Evolutionary conservation across 2,888 invertebrate species (phyloP), one percentile per base, ranked within the genome.

Genomic region (Neoscelio sp.): DNA sequence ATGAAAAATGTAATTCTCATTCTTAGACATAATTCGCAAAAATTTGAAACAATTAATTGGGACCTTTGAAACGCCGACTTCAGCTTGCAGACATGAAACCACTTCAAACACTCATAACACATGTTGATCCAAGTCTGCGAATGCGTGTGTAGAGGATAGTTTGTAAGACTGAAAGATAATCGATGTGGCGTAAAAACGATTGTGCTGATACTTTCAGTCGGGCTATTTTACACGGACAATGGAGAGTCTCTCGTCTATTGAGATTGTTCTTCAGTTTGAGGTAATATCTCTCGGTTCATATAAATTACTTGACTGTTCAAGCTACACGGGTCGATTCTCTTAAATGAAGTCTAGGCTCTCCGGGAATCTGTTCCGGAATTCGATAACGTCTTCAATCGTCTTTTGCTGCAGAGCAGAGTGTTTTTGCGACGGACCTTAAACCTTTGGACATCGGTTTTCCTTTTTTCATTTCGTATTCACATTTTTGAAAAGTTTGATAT

Each of bases 341-440:
- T 28, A 76, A 68, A 76, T 76, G 54, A 76, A 76, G 76, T 76
- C 68, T 28, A 76, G 52, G 56, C 33, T 76, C 48, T 54, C 48
- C 12, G 38, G 23, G 76, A 76, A 68, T 68, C 67, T 68, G 68
- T 68, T 54, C 68, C 44, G 68, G 76, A 76, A 76, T 76, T 60
- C 64, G 76, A 76, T 76, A 76, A 76, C 76, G 76, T 68, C 76
- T 54, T 70, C 20, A 46, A 30, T 30, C 62, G 48, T 46, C 40
- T 67, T 52, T 50, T 35, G 26, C 67, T 38, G 64, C 13, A 0
- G 20, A 2, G 30, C 15, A 15, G 17, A 10, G 23, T 48, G 56
- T 67, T 68, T 56, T 58, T 17, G 33, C 17, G 20, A 26, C 23
- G 33, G 46, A 20, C 18, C 26, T 56, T 48, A 26, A 30, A 33